Conservation (phyloP, 2,113 vertebrate genomes). For the Lethenteron camtschaticum region DNA sequence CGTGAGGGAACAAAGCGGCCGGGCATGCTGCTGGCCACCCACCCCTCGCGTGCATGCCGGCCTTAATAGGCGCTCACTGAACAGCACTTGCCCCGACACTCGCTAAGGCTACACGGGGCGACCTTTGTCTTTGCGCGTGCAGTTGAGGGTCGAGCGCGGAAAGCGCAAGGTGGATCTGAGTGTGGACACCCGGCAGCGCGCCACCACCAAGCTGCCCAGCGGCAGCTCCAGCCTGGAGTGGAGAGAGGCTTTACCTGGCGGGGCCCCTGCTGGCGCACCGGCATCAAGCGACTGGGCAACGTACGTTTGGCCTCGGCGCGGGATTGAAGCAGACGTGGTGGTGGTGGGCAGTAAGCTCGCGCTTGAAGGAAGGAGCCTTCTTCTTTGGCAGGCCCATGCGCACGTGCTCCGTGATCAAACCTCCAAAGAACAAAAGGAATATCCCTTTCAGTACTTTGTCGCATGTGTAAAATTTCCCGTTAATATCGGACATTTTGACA, state of each 20-base stretch:
- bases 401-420: too few species aligned
- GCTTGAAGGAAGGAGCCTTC: not conserved
- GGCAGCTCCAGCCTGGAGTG: conserved; percentile 53
- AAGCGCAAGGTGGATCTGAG: conserved; percentile 33
- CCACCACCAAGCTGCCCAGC: conserved; percentile 22
- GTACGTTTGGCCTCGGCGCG: conserved; percentile 20
- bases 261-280: conserved; percentile 32
- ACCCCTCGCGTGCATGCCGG: too few species aligned
- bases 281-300: conserved; percentile 35
- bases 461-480: too few species aligned
- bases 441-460: too few species aligned
- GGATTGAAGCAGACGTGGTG: not conserved
- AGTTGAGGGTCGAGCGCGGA: conserved; percentile 36
- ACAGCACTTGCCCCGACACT: too few species aligned
- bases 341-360: not conserved
- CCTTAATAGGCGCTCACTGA: too few species aligned
- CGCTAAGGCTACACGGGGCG: too few species aligned
- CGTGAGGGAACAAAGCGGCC: too few species aligned
- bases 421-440: too few species aligned
- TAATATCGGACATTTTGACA: too few species aligned
- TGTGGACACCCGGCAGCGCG: conserved; percentile 27
- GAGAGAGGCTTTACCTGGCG: conserved; percentile 49
- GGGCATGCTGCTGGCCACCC: too few species aligned
- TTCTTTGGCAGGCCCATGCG: not conserved
- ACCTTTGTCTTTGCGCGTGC: conserved; percentile 6